phyloP scores from a whole-genome alignment of 2,113 vertebrate genomes.

The Anoura caudifer region DNA sequence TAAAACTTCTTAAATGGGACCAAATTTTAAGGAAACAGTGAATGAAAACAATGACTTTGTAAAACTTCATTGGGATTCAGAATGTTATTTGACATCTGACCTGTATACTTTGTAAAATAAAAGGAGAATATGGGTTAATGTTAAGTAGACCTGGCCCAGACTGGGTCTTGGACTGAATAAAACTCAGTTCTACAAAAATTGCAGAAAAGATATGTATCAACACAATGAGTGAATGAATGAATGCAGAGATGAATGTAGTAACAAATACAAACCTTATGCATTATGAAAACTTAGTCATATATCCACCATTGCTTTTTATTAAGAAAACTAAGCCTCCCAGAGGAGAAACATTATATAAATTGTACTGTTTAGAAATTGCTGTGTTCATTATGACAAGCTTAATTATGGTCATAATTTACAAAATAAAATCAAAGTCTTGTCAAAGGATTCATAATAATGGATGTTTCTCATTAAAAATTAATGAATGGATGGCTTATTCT shows the following conservation, averaged over 20 bases:
- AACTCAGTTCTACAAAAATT: background rate
- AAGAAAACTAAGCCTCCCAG: slow-evolving; percentile 73
- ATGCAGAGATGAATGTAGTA: background rate
- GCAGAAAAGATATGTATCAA: background rate
- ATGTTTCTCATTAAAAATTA: slow-evolving; percentile 80
- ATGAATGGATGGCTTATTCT: slow-evolving; percentile 68
- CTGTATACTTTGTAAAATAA: background rate
- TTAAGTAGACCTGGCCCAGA: background rate
- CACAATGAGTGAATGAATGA: background rate
- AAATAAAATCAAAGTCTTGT: slow-evolving; percentile 75
- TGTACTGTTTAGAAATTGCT: slow-evolving; percentile 79
- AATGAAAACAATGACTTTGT: background rate
- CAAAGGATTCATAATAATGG: slow-evolving; percentile 81
- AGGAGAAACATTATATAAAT: slow-evolving; percentile 78
- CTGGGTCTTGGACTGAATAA: background rate
- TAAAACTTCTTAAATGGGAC: background rate
- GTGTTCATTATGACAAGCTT: slow-evolving; percentile 79
- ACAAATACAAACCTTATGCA: background rate
- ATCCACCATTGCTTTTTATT: slow-evolving; percentile 71
- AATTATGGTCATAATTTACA: slow-evolving; percentile 83
- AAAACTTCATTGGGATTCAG: background rate
- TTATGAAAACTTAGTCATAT: slow-evolving; percentile 56
- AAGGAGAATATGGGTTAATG: background rate
- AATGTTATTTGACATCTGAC: background rate
- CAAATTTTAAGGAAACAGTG: background rate